Evolutionary conservation across 2,113 vertebrate species (phyloP).

Genomic region (Alosa alosa): DNA sequence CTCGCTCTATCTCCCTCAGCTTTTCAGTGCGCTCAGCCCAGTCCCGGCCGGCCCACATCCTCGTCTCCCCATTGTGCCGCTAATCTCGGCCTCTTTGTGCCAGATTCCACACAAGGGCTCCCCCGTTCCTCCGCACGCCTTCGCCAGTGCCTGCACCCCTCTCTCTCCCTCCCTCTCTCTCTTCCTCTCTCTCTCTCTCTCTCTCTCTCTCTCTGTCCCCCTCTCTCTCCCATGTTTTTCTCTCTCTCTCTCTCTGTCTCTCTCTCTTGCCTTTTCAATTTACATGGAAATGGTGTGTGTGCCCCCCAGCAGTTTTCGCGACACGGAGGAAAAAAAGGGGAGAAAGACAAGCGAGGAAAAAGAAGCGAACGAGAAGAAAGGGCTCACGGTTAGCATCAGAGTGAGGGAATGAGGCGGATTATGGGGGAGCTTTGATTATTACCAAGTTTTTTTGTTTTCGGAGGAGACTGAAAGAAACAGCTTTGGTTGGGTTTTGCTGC

Average conservation of each 20-base stretch:
- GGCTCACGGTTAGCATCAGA: conserved; percentile 66
- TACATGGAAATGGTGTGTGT: conserved; percentile 68
- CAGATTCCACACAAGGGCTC: conserved; percentile 74
- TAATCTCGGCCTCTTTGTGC: conserved; percentile 76
- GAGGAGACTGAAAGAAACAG: conserved; percentile 64
- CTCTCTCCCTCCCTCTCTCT: conserved; percentile 64
- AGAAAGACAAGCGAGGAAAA: conserved; percentile 36
- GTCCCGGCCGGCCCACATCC: conserved; percentile 58
- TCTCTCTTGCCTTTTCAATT: conserved; percentile 67
- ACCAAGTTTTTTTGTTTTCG: conserved; percentile 60
- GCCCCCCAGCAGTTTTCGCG: conserved; percentile 55
- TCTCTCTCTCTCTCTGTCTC: conserved; percentile 59
- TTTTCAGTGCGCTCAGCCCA: too few species aligned
- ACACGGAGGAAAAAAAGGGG: conserved; percentile 32
- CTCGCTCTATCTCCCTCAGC: conserved; percentile 40
- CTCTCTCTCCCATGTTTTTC: conserved; percentile 48
- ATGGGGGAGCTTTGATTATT: conserved; percentile 74
- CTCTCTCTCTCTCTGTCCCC: conserved; percentile 47
- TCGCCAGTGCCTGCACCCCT: conserved; percentile 63
- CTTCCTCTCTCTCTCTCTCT: conserved; percentile 33
- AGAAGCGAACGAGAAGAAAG: conserved; percentile 51
- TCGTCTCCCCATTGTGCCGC: conserved; percentile 70
- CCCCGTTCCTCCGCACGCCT: conserved; percentile 58
- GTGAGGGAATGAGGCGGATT: conserved; percentile 73
- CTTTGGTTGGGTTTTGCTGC: conserved; percentile 59